Conservation (phyloP, 1,140 invertebrate genomes). For the Apis cerana region DNA sequence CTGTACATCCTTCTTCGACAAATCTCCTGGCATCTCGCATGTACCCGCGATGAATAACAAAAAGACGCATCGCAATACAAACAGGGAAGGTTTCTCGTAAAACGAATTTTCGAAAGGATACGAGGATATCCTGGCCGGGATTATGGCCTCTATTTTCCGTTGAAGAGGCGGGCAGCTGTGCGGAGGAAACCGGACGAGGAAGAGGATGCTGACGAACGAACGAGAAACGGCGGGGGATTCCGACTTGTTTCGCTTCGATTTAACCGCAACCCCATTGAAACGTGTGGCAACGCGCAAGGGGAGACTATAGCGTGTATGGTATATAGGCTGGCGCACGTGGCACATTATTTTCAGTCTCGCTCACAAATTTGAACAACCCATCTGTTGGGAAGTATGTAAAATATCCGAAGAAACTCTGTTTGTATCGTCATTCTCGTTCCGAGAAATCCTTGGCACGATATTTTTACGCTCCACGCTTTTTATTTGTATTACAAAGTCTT, state of each 20-base stretch:
- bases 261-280: conserved; percentile 26
- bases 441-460: not conserved
- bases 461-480: not conserved
- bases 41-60: conserved; percentile 8
- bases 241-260: conserved; percentile 40
- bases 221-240: conserved; percentile 19
- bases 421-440: not conserved
- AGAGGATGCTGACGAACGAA: conserved; percentile 45
- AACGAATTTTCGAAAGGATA: conserved; percentile 49
- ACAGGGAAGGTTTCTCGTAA: conserved; percentile 14
- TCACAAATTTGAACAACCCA: not conserved
- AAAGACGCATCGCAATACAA: not conserved
- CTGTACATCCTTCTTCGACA: not conserved
- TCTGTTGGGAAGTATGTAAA: not conserved
- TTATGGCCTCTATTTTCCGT: conserved; percentile 8
- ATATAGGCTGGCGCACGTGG: conserved; percentile 45
- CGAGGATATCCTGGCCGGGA: conserved; percentile 49
- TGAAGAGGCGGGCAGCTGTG: conserved; percentile 40
- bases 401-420: not conserved
- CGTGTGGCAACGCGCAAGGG: not conserved
- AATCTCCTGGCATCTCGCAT: too few species aligned
- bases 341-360: conserved; percentile 57
- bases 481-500: not conserved
- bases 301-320: not conserved
- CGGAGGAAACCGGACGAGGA: conserved; percentile 39